Evolutionary conservation across 2,113 vertebrate genomes (phyloP).

Genomic region (Herpailurus yagouaroundi): DNA sequence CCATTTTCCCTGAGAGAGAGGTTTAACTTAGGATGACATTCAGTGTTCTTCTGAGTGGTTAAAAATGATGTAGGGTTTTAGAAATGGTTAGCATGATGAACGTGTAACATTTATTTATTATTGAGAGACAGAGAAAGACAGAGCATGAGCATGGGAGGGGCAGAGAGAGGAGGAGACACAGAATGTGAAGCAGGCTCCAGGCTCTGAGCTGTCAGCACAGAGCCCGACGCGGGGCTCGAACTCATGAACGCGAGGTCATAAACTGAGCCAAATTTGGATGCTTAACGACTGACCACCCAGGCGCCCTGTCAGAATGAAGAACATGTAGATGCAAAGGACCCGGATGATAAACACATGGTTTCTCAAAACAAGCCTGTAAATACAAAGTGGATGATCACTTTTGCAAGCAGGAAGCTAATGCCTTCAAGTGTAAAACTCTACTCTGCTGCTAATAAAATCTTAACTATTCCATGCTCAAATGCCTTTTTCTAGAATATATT

Average conservation of each 20-base stretch:
- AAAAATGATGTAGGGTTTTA: conserved; percentile 20
- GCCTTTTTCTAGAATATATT: not conserved
- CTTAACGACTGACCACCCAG: too few species aligned
- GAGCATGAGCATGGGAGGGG: too few species aligned
- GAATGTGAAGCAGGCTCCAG: too few species aligned
- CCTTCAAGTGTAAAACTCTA: not conserved
- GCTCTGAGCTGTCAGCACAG: too few species aligned
- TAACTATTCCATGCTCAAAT: not conserved
- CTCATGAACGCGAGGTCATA: too few species aligned
- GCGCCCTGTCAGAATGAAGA: not conserved
- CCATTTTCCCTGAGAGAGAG: not conserved
- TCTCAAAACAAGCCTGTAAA: not conserved
- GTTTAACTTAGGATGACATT: not conserved
- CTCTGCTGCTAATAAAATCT: not conserved
- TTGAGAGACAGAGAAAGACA: too few species aligned
- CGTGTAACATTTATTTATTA: not conserved
- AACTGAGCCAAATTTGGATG: too few species aligned
- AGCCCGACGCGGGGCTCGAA: too few species aligned
- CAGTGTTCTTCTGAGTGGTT: not conserved
- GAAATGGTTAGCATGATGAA: not conserved
- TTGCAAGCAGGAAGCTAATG: not conserved
- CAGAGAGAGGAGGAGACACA: too few species aligned
- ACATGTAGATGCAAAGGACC: not conserved
- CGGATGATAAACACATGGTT: not conserved
- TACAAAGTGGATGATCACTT: not conserved